These are phyloP conservation scores for Bombus difficillimus DNA, from an alignment of 1,140 invertebrate species.

Conservation along the genomic window DNA sequence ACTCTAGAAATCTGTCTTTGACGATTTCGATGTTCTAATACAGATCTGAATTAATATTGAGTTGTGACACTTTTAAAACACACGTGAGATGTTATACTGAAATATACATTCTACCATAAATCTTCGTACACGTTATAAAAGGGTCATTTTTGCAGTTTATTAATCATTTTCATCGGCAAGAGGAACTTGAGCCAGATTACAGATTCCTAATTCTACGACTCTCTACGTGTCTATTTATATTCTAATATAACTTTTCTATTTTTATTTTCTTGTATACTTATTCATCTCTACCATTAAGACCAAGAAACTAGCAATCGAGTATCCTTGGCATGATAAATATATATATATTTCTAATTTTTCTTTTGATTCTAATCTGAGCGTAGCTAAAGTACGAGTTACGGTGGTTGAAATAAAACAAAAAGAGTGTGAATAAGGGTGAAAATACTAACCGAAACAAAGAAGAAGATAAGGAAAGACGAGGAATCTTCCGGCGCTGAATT, in stretches of 20 bases:
- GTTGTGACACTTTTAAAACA: too few species aligned
- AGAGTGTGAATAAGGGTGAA: not conserved
- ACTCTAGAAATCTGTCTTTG: too few species aligned
- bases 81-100: too few species aligned
- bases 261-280: not conserved
- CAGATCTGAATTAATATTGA: too few species aligned
- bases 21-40: too few species aligned
- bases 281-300: not conserved
- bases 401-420: not conserved
- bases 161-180: not conserved
- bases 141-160: not conserved
- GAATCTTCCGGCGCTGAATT: not conserved
- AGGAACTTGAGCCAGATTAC: not conserved
- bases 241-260: not conserved
- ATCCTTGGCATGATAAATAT: not conserved
- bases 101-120: too few species aligned
- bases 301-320: not conserved
- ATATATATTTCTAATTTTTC: too few species aligned
- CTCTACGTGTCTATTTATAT: not conserved
- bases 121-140: too few species aligned
- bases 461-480: not conserved
- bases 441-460: not conserved
- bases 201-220: not conserved
- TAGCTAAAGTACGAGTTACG: too few species aligned
- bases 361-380: too few species aligned